phyloP scores from a whole-genome alignment of 2,797 vertebrate genomes.

The Halcyon badia region DNA sequence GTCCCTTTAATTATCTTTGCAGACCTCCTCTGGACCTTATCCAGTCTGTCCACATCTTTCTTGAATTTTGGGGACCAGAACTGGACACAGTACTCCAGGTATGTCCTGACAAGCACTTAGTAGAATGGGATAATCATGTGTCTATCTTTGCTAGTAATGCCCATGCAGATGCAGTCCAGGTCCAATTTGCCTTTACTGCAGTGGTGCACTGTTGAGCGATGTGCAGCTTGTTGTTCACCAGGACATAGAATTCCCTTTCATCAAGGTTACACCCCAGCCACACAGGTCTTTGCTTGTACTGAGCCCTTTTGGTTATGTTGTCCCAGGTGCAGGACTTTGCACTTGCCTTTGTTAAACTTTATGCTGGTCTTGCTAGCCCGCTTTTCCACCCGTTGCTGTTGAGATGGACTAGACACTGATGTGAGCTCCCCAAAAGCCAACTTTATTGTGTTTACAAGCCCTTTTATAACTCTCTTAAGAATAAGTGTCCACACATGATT shows the following conservation, averaged over 20 bases:
- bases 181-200: background rate
- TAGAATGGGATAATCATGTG: background rate
- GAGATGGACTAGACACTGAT: too few species aligned
- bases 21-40: background rate
- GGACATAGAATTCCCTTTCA: background rate
- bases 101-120: background rate
- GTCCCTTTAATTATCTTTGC: background rate
- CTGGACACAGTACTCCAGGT: background rate
- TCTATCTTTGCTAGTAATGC: background rate
- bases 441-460: too few species aligned
- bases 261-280: background rate
- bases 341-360: background rate
- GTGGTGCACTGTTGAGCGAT: background rate
- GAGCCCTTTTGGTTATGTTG: background rate
- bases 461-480: too few species aligned
- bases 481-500: too few species aligned
- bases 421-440: too few species aligned
- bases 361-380: background rate
- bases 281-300: background rate
- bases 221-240: background rate
- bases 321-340: background rate
- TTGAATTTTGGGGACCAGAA: background rate
- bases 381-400: background rate
- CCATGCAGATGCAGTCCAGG: background rate
- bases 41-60: background rate